Base-by-base conservation (phyloP, 2,797 vertebrate species). In the Phrynocephalus guinanensis region DNA sequence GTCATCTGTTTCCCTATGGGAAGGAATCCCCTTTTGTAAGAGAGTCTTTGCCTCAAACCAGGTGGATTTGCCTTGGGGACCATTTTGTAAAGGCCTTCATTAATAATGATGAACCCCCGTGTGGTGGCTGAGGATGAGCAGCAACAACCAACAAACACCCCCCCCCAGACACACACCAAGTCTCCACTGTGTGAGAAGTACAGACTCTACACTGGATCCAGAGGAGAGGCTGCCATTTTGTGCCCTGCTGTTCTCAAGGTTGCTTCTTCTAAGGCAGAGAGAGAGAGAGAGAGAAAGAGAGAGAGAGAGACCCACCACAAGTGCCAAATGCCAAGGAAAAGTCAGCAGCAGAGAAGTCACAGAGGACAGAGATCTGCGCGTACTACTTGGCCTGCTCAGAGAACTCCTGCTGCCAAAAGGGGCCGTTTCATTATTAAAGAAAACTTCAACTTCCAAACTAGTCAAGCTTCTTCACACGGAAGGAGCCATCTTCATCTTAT, bases 1-100 rank as follows among this genome's bases (percentile, higher is more conserved):
- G 44, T 24, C 24, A 18, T 56, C 86, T 84, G 2, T 52, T 38
- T 30, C 79, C 76, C 82, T 0, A 0, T 15, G n/a, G 38, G 78
- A 33, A 66, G 52, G 52, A 20, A 50, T 72, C 56, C 63, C 50
- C 56, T 66, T 48, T 3, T 66, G 33, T 26, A 60, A 50, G 52
- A 73, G 7, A 22, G 1, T 20, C 44, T 79, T 79, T 72, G 8
- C 28, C 63, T 18, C 50, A 48, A 79, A 66, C 60, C 9, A 16
- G n/a, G 50, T 63, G 24, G 33, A 71, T 30, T 73, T 63, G 13
- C 20, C 28, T 13, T 67, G 28, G 20, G 13, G 52, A 7, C 70
- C 63, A 22, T n/a, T 20, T 63, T 26, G 33, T 30, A 11, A 72
- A 52, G 18, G 13, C 4, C 44, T 75, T 20, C 71, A 38, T 73